Evolutionary conservation across 2,113 vertebrate genomes (phyloP), one percentile per base, ranked within the genome.

Genomic region (Oryzias melastigma): DNA sequence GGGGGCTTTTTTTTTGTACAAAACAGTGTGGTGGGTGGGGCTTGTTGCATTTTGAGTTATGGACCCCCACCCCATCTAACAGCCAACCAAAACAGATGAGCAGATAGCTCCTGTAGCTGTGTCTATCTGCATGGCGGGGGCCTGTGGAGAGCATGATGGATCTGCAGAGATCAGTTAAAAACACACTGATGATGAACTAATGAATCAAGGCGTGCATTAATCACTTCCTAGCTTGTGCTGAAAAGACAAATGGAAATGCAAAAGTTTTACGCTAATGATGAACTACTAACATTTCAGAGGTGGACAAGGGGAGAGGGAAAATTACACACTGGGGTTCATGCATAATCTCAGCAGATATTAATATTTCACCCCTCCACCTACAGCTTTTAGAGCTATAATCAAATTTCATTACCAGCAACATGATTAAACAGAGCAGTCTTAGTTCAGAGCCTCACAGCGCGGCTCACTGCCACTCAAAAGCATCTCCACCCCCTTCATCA

Each of bases 311-410:
- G 93, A 93, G 85, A 52, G 82, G 93, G 94, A 92, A 89, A 95
- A 98, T 98, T 96, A 96, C 94, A 93, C 94, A 95, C 93, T 78
- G 54, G 92, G 93, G 91, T 94, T 96, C 95, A 98, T 98, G 96
- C 95, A 98, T 99, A 96, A 99, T 98, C 96, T 96, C 89, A 87
- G 93, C 95, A 93, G 94, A 96, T 96, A 98, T 98, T 98, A 96
- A 98, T 96, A 96, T 95, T 94, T 94, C 93, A 92, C 64, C 64
- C 75, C 62, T 74, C 65, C 80, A 49, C 61, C n/a, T 92, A 91
- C 92, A 92, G 93, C 91, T 92, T 97, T 92, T 88, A 95, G 93
- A 96, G 95, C 92, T 95, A 93, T 97, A 96, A 98, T 99, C 95
- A 97, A 96, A 98, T 96, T 97, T 98, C 95, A 97, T 97, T 96